A percentile compares a stretch with the other conserved stretches of the same genome.
Conservation (phyloP, 2,113 vertebrate genomes). For the Cephalopterus ornatus region DNA sequence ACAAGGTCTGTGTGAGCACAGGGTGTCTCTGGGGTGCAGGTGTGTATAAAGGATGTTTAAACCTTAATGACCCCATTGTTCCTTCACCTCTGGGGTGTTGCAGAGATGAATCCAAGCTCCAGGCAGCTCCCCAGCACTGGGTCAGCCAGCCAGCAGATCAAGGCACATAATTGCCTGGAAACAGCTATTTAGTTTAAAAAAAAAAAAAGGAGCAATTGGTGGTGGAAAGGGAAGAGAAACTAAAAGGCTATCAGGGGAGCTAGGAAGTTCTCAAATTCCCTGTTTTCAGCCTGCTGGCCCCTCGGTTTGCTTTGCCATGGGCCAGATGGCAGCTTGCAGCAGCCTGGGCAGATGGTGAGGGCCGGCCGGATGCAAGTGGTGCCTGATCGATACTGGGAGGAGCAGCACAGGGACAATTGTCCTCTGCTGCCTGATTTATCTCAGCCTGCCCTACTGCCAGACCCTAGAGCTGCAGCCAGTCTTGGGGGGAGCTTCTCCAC, state of each 20-base stretch:
- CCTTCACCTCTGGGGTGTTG: neutral
- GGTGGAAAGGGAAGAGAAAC: neutral
- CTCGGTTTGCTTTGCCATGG: neutral
- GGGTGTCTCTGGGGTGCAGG: neutral
- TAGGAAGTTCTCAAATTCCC: slow-evolving; percentile 3
- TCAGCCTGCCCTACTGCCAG: neutral
- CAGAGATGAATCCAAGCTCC: neutral
- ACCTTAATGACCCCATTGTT: neutral
- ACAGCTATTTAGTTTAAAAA: neutral
- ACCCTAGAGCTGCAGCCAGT: neutral
- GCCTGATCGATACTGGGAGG: neutral
- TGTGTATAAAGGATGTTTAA: neutral
- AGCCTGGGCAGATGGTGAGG: slow-evolving; percentile 49
- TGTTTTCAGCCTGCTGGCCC: neutral
- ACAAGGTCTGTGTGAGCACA: neutral
- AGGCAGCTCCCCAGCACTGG: neutral
- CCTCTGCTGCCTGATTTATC: slow-evolving; percentile 29
- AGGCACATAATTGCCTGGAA: neutral
- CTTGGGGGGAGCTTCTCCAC: neutral
- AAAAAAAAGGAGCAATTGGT: neutral
- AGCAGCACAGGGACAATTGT: neutral
- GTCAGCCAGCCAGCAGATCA: neutral
- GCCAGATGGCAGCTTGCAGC: slow-evolving; percentile 56
- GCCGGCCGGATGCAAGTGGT: neutral
- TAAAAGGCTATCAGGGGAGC: neutral